Evolutionary conservation across 2,888 invertebrate genomes (phyloP), one percentile per base, ranked within the genome.

Genomic region (Micoletzkya japonica): DNA sequence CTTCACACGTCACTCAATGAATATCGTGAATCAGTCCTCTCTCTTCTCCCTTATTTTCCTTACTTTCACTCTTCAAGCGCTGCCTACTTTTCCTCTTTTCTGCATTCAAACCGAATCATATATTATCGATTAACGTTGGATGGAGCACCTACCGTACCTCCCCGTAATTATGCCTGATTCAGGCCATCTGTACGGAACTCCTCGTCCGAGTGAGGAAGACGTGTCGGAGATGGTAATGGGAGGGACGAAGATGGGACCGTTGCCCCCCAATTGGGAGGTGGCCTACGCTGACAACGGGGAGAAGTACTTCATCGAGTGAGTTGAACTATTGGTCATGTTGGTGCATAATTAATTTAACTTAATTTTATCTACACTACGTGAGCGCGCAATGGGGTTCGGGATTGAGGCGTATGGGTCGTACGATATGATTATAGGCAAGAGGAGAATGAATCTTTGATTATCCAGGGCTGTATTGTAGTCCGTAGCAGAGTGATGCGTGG

Each of bases 181-280:
- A 82, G 82, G 81, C 50, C 80, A 81, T 72, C 73, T 82, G 39
- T 82, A 82, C 80, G 82, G 82, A 36, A 81, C 82, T 32, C 82
- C 82, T 4, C 77, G 78, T 54, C 82, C 82, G 10, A 64, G 66
- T 36, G 77, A 78, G 69, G 72, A 72, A 30, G 73, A 72, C 56
- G 76, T 74, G 26, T 71, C 74, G 67, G 60, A 52, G 32, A 75
- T 76, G 74, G 72, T 76, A 66, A 90, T 57, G 58, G 59, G 61
- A n/a, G 52, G 59, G 28, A 70, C 70, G 36, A 58, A 75, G 10
- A 74, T 76, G 68, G 80, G 82, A 50, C 93, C 95, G 1, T 88
- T 97, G 77, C 96, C 96, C 70, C 90, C 91, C 4, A 95, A 95
- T 89, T 97, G 97, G 97, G 96, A 97, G 87, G 93, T 95, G 86